phyloP scores from a whole-genome alignment of 2,113 vertebrate species.

The Oophaga pumilio region DNA sequence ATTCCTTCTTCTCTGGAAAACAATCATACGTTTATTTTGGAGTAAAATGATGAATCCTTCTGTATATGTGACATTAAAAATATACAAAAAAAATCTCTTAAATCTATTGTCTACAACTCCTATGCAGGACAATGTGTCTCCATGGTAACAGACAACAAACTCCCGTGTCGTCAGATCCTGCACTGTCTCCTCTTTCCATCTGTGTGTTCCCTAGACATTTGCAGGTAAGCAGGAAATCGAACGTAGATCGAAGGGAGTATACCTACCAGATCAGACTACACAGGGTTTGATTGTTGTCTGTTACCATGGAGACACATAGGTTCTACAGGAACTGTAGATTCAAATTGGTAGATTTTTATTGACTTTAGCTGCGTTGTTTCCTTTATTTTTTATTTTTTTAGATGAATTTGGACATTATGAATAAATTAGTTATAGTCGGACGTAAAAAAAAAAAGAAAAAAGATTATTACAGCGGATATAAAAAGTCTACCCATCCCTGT shows the following conservation, averaged over 20 bases:
- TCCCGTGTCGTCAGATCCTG: not conserved
- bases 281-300: not conserved
- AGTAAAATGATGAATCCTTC: not conserved
- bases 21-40: not conserved
- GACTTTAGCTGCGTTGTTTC: too few species aligned
- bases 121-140: not conserved
- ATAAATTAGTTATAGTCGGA: too few species aligned
- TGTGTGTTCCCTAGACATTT: not conserved
- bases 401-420: too few species aligned
- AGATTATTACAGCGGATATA: too few species aligned
- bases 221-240: not conserved
- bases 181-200: not conserved
- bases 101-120: not conserved
- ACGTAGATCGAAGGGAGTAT: not conserved
- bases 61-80: not conserved
- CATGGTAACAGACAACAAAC: not conserved
- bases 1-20: not conserved
- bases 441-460: too few species aligned
- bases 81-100: not conserved
- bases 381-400: too few species aligned
- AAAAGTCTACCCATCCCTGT: too few species aligned
- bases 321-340: not conserved
- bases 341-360: too few species aligned
- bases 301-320: not conserved
- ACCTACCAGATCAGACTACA: not conserved